Percentiles rank a stretch among this genome's conserved stretches.
Evolutionary conservation across 2,113 vertebrate species (phyloP).

Genomic region (Thunnus maccoyii): DNA sequence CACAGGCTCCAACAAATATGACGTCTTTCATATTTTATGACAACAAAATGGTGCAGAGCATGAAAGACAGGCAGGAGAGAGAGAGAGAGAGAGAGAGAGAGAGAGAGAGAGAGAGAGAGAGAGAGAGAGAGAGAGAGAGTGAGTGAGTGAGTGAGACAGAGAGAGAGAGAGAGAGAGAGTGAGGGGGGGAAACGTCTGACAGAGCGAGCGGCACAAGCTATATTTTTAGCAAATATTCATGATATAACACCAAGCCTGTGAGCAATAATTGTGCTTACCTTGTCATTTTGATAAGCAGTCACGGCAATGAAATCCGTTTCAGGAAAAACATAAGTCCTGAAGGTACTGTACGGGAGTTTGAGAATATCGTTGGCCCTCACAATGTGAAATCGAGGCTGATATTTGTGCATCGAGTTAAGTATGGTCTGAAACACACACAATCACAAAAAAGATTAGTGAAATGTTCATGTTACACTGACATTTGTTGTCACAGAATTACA

Average conservation of each 20-base stretch:
- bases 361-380: constrained; percentile 98
- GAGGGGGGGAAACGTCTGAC: neutral
- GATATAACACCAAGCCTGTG: neutral
- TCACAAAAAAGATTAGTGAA: constrained; percentile 11
- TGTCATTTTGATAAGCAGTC: constrained; percentile 99
- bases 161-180: neutral
- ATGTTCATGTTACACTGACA: neutral
- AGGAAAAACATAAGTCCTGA: constrained; percentile 98
- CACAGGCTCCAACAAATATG: constrained; percentile 51
- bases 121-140: constrained; percentile 7
- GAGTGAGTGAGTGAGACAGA: neutral
- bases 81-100: neutral
- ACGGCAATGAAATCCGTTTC: constrained; percentile 99
- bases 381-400: constrained; percentile 98
- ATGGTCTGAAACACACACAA: constrained; percentile 89
- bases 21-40: constrained; percentile 79
- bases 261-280: constrained; percentile 86
- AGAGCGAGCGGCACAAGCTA: neutral
- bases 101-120: neutral
- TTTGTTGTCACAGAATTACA: neutral
- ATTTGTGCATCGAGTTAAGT: constrained; percentile 99
- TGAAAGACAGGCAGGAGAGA: constrained; percentile 17
- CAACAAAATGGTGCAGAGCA: constrained; percentile 68
- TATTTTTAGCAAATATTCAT: neutral
- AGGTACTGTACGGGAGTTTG: constrained; percentile 98